phyloP scores from a whole-genome alignment of 2,113 vertebrate species.

The Xiphophorus maculatus region DNA sequence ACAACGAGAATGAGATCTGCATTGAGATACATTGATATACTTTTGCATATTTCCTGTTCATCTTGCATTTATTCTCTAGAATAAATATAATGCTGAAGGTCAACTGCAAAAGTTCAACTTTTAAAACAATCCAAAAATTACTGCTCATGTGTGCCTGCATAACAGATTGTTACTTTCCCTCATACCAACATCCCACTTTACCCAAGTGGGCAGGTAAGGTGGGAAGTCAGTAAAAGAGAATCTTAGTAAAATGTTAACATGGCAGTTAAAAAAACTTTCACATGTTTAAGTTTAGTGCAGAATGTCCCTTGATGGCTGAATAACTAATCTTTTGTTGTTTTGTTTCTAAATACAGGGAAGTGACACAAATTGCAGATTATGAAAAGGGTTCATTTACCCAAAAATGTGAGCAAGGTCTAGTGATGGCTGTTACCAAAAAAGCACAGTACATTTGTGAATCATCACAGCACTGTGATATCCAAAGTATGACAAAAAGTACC shows the following conservation, averaged over 20 bases:
- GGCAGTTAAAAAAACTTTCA: slow-evolving; percentile 46
- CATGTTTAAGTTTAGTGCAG: slow-evolving; percentile 59
- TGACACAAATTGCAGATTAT: slow-evolving; percentile 24
- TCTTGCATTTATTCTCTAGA: slow-evolving; percentile 20
- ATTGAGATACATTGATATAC: not conserved
- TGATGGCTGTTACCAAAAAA: slow-evolving; percentile 39
- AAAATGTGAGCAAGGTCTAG: slow-evolving; percentile 13
- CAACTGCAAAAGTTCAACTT: not conserved
- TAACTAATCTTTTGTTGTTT: not conserved
- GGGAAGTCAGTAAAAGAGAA: slow-evolving; percentile 15
- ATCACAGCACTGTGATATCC: slow-evolving; percentile 9
- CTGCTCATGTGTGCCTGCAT: not conserved
- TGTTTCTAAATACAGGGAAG: not conserved
- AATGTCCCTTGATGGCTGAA: slow-evolving; percentile 32
- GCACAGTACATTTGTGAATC: slow-evolving; percentile 1
- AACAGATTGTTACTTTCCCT: slow-evolving; percentile 4
- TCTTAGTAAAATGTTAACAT: slow-evolving; percentile 28
- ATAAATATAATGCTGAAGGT: slow-evolving; percentile 10
- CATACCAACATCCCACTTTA: slow-evolving; percentile 9
- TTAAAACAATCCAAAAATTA: slow-evolving; percentile 5
- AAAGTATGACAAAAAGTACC: slow-evolving; percentile 24
- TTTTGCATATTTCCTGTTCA: slow-evolving; percentile 37
- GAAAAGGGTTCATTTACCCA: slow-evolving; percentile 16
- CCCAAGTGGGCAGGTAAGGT: not conserved
- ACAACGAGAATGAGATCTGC: slow-evolving; percentile 9